These are phyloP conservation scores for Protaetia brevitarsis DNA, from an alignment of 1,140 invertebrate species.

Conservation along the genomic window DNA sequence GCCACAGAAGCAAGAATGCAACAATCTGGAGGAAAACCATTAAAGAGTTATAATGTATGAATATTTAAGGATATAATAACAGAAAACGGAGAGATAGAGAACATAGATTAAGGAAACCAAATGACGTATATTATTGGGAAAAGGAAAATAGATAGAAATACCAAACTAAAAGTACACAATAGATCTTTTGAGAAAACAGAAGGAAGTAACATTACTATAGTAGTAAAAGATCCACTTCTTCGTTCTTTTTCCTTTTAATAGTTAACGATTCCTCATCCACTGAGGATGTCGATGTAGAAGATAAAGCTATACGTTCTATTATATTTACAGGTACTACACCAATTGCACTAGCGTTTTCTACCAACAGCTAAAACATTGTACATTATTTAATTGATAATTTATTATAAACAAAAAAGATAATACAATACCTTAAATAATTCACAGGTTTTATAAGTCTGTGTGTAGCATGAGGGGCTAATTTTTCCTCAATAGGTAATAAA, in stretches of 20 bases:
- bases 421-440: constrained; percentile 41
- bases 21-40: no score
- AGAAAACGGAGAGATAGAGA: no score
- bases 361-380: constrained; percentile 59
- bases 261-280: constrained; percentile 45
- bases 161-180: not conserved
- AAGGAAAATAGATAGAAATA: not conserved
- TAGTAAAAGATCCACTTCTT: constrained; percentile 77
- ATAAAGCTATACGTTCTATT: constrained; percentile 51
- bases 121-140: no score
- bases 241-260: constrained; percentile 67
- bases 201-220: no score
- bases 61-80: no score
- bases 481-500: constrained; percentile 70
- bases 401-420: not conserved
- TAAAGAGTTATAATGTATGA: no score
- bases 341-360: constrained; percentile 71
- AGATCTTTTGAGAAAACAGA: not conserved
- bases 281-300: constrained; percentile 48
- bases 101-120: no score
- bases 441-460: constrained; percentile 41
- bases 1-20: no score
- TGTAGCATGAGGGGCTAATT: constrained; percentile 37
- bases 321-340: constrained; percentile 65
- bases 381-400: not conserved